Base-by-base conservation (phyloP, 2,797 vertebrate species). In the Chloroceryle inda region DNA sequence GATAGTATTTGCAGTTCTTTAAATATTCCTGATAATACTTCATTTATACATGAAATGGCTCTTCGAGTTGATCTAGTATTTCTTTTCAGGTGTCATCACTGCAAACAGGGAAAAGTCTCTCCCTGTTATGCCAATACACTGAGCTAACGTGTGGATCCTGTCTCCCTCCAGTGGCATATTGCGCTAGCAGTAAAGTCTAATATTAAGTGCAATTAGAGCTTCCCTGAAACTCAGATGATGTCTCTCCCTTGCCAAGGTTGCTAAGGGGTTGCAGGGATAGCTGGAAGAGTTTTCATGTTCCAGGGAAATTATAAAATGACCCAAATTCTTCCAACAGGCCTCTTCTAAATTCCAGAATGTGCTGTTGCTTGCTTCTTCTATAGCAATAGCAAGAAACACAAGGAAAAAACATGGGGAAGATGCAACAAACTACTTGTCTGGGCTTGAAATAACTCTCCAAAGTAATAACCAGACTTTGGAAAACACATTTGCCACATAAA, bases 131-230 rank as follows among this genome's bases (percentile, higher is more conserved):
- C 27, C 49, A 66, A 45, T 1, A 12, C 37, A 29, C 40, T 1
- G 24, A 62, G 35, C 31, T 55, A 92, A 96, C 10, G 10, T 8
- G 62, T 80, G 94, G 96, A 83, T 89, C 95, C 79, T 97, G 96
- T 96, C 95, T 97, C 96, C 96, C 96, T 96, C 96, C 95, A 96
- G 96, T 94, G 95, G 94, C 76, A 73, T 12, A 29, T 7, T 9
- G 4, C 59, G n/a, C 50, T 31, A 29, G 53, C 87, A 58, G 75
- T 44, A 3, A 71, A 56, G n/a, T 21, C 64, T 42, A 61, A 91
- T 64, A 68, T 27, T 50, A 13, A 78, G 38, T 5, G 27, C 76
- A 61, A 24, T 66, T 44, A 50, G 71, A 74, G 45, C 27, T 58
- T 52, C 52, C 33, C 61, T 49, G 38, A 58, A 50, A 21, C 19